A percentile compares a stretch with the other conserved stretches of the same genome.
phyloP scores from a whole-genome alignment of 1,140 invertebrate species.

The Drosophila orosa region DNA sequence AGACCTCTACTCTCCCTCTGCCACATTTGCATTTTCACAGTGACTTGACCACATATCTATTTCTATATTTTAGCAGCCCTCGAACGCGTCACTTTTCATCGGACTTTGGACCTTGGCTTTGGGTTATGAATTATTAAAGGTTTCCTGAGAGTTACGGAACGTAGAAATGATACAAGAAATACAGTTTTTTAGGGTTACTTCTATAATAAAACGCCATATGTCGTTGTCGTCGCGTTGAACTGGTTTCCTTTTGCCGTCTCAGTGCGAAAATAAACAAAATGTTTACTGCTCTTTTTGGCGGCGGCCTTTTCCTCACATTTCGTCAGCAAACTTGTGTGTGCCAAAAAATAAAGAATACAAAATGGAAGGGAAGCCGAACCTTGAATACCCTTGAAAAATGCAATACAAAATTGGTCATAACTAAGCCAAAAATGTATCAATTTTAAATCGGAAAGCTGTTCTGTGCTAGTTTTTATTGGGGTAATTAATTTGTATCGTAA shows the following conservation, averaged over 20 bases:
- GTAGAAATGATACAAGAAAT: neutral
- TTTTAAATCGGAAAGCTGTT: too few relatives aligned
- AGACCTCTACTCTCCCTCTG: neutral
- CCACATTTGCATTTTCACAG: constrained; percentile 9
- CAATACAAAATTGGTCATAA: too few relatives aligned
- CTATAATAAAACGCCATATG: constrained; percentile 64
- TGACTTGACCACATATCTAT: constrained; percentile 7
- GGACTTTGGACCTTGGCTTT: constrained; percentile 37
- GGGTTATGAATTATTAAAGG: constrained; percentile 27
- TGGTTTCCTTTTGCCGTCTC: constrained; percentile 56
- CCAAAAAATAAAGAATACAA: constrained; percentile 23
- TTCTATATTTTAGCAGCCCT: constrained; percentile 1
- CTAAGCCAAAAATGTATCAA: too few relatives aligned
- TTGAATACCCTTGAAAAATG: neutral
- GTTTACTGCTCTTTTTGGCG: constrained; percentile 40
- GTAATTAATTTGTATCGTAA: too few relatives aligned
- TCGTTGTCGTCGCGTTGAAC: constrained; percentile 54
- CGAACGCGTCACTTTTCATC: constrained; percentile 41
- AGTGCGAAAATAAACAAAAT: constrained; percentile 74
- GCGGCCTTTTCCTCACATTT: constrained; percentile 65
- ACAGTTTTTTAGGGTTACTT: constrained; percentile 7
- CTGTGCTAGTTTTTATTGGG: too few relatives aligned
- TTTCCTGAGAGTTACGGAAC: constrained; percentile 4
- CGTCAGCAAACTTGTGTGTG: constrained; percentile 66
- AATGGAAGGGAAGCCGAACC: neutral